Conservation (phyloP, 92 coral and sea anemone genomes). For the Epizoanthus scotinus region DNA sequence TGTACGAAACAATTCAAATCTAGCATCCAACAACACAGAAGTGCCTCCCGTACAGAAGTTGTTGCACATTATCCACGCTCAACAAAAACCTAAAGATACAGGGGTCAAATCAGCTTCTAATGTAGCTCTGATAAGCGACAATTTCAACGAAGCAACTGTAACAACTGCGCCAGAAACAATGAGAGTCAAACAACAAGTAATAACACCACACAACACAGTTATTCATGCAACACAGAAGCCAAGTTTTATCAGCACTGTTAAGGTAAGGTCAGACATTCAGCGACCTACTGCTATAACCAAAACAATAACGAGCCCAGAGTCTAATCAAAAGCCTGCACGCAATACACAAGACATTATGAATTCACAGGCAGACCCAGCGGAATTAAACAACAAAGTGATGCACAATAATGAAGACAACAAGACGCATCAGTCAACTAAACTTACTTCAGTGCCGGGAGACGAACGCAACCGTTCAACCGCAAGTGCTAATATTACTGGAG, state of each 20-base stretch:
- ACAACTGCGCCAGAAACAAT: neutral
- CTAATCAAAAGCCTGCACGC: neutral
- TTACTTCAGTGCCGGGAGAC: neutral
- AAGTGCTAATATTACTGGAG: neutral
- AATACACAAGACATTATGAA: neutral
- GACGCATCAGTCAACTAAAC: neutral
- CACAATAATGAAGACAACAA: neutral
- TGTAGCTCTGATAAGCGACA: neutral
- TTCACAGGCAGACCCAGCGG: neutral
- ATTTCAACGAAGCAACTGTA: neutral
- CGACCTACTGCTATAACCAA: neutral
- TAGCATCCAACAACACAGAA: no score
- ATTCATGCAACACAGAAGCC: neutral
- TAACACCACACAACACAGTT: neutral
- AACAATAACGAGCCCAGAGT: neutral
- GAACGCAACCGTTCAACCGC: neutral
- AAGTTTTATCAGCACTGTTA: neutral
- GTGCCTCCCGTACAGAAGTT: no score
- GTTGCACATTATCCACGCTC: no score
- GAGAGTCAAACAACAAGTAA: no score
- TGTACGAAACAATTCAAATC: neutral
- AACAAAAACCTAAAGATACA: no score
- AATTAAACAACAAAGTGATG: neutral
- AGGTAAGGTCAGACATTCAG: slow-evolving; percentile 27
- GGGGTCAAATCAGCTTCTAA: no score